Conservation (phyloP, 2,113 vertebrate genomes). For the Craseonycteris thonglongyai region DNA sequence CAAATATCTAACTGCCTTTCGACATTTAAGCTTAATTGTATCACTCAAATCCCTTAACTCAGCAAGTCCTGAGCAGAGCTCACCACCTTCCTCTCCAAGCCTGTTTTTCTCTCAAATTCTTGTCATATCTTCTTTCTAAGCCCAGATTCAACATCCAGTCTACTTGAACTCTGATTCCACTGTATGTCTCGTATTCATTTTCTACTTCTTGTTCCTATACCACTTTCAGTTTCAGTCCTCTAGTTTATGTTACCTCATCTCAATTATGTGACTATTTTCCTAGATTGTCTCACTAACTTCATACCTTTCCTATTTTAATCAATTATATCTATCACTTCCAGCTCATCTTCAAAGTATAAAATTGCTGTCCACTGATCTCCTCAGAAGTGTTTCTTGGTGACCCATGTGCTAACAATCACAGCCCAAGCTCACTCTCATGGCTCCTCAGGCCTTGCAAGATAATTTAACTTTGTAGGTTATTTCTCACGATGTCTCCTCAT, state of each 20-base stretch:
- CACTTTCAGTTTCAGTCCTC: too few species aligned
- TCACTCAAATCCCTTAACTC: accelerated
- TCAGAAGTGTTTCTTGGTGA: background rate
- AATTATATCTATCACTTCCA: background rate
- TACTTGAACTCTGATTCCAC: background rate
- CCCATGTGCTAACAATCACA: background rate
- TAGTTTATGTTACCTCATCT: background rate
- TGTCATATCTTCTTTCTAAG: background rate
- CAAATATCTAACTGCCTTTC: background rate
- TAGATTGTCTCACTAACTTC: background rate
- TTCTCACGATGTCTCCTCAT: background rate
- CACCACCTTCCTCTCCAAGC: background rate
- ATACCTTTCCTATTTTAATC: background rate
- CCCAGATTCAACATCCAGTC: background rate
- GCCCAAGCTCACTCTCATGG: background rate
- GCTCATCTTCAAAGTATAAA: background rate
- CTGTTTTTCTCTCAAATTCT: background rate
- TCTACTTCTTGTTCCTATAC: background rate
- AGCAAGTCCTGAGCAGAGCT: background rate
- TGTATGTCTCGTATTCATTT: accelerated
- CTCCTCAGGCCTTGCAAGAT: background rate
- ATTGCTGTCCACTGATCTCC: background rate
- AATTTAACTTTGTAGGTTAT: too few species aligned
- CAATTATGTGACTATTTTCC: background rate
- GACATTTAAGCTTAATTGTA: accelerated